Conservation (phyloP, 2,888 invertebrate genomes). For the Cheilosia grossa region DNA sequence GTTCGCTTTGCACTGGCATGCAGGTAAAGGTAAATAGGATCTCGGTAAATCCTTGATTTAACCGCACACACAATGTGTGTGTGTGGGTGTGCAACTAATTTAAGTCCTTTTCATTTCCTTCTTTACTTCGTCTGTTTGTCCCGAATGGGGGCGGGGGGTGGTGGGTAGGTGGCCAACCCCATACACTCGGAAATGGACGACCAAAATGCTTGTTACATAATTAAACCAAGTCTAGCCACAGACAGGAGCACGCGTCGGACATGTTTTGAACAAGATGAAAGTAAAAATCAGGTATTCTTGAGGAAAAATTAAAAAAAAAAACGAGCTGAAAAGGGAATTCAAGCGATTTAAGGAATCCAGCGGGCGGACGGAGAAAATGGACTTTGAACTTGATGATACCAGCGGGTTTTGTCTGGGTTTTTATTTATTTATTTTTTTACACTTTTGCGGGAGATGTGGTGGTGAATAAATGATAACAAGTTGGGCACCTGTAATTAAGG, state of each 20-base stretch:
- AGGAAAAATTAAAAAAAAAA: not conserved
- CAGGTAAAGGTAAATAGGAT: constrained; percentile 36
- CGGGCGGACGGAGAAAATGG: not conserved
- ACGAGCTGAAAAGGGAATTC: constrained; percentile 1
- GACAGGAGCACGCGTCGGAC: constrained; percentile 10
- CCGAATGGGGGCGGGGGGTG: not conserved
- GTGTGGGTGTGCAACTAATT: constrained; percentile 29
- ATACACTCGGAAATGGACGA: not conserved
- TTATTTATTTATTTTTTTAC: too few species aligned
- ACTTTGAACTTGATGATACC: too few species aligned
- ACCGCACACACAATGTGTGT: not conserved
- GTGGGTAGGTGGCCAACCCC: not conserved
- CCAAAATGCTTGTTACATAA: constrained; percentile 46
- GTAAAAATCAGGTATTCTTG: constrained; percentile 31
- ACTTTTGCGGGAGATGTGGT: too few species aligned
- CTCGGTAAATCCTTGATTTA: constrained; percentile 37
- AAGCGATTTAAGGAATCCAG: constrained; percentile 6
- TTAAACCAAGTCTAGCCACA: constrained; percentile 50
- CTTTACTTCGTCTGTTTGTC: not conserved
- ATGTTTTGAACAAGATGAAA: constrained; percentile 28
- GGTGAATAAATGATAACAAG: too few species aligned
- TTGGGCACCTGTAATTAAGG: too few species aligned
- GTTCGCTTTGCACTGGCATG: constrained; percentile 14
- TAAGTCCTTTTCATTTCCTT: constrained; percentile 38
- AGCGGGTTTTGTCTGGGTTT: too few species aligned